These are phyloP conservation scores for Anodontia alba DNA, from an alignment of 2,888 invertebrate genomes.

Conservation along the genomic window DNA sequence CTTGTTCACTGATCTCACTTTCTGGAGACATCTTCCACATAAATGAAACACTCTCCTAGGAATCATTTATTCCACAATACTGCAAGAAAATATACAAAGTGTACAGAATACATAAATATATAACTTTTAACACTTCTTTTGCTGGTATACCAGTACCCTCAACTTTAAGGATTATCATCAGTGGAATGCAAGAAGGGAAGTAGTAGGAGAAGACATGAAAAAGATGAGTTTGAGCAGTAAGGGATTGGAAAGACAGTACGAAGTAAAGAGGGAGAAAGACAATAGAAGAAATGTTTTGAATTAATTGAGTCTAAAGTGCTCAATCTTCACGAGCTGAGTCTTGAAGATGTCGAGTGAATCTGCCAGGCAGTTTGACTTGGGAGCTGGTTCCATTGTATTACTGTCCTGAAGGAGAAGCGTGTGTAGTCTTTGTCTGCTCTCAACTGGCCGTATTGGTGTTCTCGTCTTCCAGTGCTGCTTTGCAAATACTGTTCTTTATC, in stretches of 20 bases:
- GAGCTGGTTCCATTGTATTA: background rate
- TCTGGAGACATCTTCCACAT: no score
- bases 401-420: background rate
- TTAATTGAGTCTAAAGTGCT: background rate
- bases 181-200: no score
- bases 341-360: background rate
- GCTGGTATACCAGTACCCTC: no score
- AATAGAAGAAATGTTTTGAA: background rate
- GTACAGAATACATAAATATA: no score
- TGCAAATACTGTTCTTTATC: background rate
- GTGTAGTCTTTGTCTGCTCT: background rate
- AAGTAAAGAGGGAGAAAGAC: background rate
- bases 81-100: background rate
- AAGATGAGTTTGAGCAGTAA: no score
- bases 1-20: no score
- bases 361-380: background rate
- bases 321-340: background rate
- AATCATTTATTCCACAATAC: no score
- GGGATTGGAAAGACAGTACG: no score
- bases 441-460: background rate
- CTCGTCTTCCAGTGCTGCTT: background rate
- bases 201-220: no score
- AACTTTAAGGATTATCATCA: no score
- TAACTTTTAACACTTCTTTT: no score
- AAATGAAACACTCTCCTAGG: no score